These are phyloP conservation scores for Brachyalestes nurse DNA, from an alignment of 2,797 vertebrate genomes.

Conservation along the genomic window DNA sequence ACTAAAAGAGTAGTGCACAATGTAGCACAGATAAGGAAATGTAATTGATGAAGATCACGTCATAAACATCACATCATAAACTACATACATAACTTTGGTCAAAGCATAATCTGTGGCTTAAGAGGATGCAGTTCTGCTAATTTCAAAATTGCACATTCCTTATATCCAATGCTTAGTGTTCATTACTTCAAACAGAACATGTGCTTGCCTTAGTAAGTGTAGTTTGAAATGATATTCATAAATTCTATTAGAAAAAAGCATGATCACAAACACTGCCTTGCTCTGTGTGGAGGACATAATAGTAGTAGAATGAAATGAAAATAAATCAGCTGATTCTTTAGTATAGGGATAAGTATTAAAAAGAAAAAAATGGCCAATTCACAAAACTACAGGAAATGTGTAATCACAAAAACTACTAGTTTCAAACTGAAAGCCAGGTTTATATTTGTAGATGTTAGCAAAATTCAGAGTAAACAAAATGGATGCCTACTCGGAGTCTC, in stretches of 20 bases:
- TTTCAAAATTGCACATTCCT: constrained; percentile 1
- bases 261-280: too few species aligned
- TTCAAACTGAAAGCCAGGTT: not conserved
- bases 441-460: constrained; percentile 19
- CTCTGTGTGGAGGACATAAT: too few species aligned
- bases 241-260: too few species aligned
- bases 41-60: constrained; percentile 20
- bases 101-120: not conserved
- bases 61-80: not conserved
- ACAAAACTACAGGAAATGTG: not conserved
- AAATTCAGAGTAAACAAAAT: constrained; percentile 8
- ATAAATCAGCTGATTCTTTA: too few species aligned
- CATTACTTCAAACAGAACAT: not conserved
- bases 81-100: not conserved
- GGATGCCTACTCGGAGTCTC: not conserved
- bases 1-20: not conserved
- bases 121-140: not conserved
- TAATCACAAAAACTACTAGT: not conserved
- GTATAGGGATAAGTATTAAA: too few species aligned
- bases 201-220: not conserved
- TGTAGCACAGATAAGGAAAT: not conserved
- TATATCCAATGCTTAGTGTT: constrained; percentile 22
- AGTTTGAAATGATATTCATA: too few species aligned
- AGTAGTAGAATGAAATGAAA: too few species aligned
- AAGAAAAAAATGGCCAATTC: not conserved